Conservation (phyloP, 1,140 invertebrate genomes). For the Hycleus phaleratus region DNA sequence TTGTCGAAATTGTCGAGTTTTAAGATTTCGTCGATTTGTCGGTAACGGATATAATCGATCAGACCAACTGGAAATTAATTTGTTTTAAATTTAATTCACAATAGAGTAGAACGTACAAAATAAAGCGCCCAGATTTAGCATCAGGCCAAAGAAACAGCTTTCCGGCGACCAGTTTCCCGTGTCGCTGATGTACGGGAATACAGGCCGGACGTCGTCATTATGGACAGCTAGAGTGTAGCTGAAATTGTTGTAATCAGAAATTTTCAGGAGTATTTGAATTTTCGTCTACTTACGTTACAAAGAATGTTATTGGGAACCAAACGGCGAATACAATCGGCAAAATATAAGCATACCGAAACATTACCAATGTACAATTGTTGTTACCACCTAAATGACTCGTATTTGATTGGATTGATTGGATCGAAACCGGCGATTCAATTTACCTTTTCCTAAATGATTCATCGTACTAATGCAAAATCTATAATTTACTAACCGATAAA, state of each 20-base stretch:
- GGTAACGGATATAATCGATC: constrained; percentile 9
- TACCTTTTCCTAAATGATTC: too few relatives aligned
- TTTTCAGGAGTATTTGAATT: too few relatives aligned
- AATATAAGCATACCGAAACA: neutral
- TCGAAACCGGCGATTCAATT: too few relatives aligned
- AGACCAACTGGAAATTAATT: neutral
- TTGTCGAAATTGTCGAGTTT: neutral
- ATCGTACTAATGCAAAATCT: too few relatives aligned
- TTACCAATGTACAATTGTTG: too few relatives aligned
- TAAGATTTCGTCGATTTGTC: constrained; percentile 7
- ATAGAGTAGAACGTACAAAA: constrained; percentile 49
- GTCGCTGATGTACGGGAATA: constrained; percentile 72
- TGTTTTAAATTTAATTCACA: too few relatives aligned
- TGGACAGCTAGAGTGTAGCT: constrained; percentile 60
- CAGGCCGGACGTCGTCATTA: constrained; percentile 57
- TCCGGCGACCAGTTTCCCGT: constrained; percentile 64
- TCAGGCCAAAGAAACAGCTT: constrained; percentile 68
- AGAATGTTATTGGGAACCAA: constrained; percentile 3
- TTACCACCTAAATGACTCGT: too few relatives aligned
- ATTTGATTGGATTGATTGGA: too few relatives aligned
- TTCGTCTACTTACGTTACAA: neutral
- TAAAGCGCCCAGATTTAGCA: constrained; percentile 61
- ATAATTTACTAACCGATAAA: too few relatives aligned
- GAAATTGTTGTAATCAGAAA: constrained; percentile 1
- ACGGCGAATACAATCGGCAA: neutral